Conservation (phyloP, 2,797 vertebrate genomes). For the Diglossa cyanea region DNA sequence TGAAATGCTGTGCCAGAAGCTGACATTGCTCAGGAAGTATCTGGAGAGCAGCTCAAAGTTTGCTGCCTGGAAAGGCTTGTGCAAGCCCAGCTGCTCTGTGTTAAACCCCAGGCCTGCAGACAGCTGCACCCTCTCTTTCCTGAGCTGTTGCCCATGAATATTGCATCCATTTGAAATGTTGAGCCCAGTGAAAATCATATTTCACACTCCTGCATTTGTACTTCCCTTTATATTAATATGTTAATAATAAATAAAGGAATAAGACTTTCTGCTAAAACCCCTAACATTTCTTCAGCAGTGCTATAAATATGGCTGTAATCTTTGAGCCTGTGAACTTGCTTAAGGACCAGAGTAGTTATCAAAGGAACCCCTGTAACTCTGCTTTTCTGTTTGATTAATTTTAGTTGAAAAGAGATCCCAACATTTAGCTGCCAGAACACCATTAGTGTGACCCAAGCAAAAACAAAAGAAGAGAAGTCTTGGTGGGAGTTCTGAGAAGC, state of each 20-base stretch:
- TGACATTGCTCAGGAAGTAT: accelerated
- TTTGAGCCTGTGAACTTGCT: background rate
- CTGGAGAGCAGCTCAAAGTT: background rate
- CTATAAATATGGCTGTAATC: background rate
- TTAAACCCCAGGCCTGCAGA: background rate
- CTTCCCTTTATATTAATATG: background rate
- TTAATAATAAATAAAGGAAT: background rate
- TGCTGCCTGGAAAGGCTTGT: background rate
- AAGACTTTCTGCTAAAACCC: background rate
- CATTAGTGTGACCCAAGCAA: background rate
- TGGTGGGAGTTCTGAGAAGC: background rate
- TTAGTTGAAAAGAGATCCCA: background rate
- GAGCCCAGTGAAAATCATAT: background rate
- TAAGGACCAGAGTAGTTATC: background rate
- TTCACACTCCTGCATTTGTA: background rate
- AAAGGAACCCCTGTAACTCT: background rate
- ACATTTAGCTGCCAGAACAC: background rate
- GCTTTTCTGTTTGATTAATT: background rate
- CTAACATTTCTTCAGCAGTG: background rate
- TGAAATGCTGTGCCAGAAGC: background rate
- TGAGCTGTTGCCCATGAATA: background rate
- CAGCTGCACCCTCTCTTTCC: background rate
- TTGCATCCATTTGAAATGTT: background rate
- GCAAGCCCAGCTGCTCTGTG: background rate
- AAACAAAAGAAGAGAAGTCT: background rate